phyloP scores from a whole-genome alignment of 2,888 invertebrate species.

The Yponomeuta evonymella region DNA sequence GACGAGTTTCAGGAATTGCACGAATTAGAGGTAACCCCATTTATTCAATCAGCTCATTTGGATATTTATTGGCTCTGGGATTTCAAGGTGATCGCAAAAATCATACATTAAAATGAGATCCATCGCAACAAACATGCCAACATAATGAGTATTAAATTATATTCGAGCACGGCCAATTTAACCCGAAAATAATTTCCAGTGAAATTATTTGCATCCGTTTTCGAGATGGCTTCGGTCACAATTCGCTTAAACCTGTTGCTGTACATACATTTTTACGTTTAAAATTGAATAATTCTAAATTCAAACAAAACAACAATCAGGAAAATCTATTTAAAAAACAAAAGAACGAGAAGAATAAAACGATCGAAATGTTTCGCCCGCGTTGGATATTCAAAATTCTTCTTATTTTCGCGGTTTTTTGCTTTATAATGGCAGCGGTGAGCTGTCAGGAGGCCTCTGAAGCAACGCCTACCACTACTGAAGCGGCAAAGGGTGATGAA shows the following conservation, averaged over 20 bases:
- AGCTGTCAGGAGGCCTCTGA: constrained; percentile 48
- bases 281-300: neutral
- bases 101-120: neutral
- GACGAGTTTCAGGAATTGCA: no score
- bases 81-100: neutral
- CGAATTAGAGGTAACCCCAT: no score
- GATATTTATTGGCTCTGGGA: no score
- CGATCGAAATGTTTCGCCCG: neutral
- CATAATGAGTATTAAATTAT: neutral
- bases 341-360: neutral
- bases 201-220: neutral
- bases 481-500: constrained; percentile 27
- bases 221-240: neutral
- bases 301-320: neutral
- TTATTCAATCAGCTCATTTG: no score
- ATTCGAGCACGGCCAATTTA: neutral
- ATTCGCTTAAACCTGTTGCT: neutral
- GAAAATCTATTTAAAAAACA: neutral
- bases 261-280: neutral
- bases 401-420: constrained; percentile 29
- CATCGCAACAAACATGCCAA: neutral
- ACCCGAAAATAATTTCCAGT: neutral
- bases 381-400: constrained; percentile 6
- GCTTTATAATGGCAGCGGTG: constrained; percentile 34
- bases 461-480: constrained; percentile 36